Base-by-base conservation (phyloP, 2,113 vertebrate genomes). In the Piprites chloris region DNA sequence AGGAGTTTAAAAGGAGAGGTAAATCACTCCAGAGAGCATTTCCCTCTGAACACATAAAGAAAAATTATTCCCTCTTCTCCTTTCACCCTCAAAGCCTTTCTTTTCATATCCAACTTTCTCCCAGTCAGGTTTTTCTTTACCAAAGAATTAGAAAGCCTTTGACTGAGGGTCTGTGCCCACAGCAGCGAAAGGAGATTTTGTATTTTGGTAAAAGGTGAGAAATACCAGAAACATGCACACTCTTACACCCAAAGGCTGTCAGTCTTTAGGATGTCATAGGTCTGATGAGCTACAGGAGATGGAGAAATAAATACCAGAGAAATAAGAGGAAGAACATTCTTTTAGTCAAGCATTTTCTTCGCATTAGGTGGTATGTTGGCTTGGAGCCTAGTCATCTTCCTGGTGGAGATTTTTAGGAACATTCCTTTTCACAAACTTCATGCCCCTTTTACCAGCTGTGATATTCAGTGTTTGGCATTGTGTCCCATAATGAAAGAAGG, bases 321-420 rank as follows among this genome's bases (percentile, higher is more conserved):
- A 90, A n/a, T 17, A 27, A 66, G 85, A 80, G 55, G 55, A 71
- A 89, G 75, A 88, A 35, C 24, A 11, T 71, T 47, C 13, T 59
- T 95, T 89, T 66, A 74, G 72, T 90, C 50, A 59, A 30, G n/a
- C 85, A 63, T 92, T 96, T 93, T 86, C 72, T 90, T 94, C 21
- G 0, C 65, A 35, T 87, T 66, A 73, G 53, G 23, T 79, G 76
- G 32, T 87, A 8, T 7, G 12, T 80, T 95, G 87, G 67, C 83
- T 90, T 69, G 68, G 4, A 85, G 82, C 87, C 78, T 55, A 50
- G 39, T 55, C 59, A 24, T 94, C 65, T 80, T 91, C 67, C 47
- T 90, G 75, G 32, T 93, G 44, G 59, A 86, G 67, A 78, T 84
- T 72, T 85, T 79, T 19, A 73, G 39, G 79, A 75, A 55, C 91